Evolutionary conservation across 2,888 invertebrate species (phyloP), one percentile per base, ranked within the genome.

Genomic region (Zaprionus bogoriensis): DNA sequence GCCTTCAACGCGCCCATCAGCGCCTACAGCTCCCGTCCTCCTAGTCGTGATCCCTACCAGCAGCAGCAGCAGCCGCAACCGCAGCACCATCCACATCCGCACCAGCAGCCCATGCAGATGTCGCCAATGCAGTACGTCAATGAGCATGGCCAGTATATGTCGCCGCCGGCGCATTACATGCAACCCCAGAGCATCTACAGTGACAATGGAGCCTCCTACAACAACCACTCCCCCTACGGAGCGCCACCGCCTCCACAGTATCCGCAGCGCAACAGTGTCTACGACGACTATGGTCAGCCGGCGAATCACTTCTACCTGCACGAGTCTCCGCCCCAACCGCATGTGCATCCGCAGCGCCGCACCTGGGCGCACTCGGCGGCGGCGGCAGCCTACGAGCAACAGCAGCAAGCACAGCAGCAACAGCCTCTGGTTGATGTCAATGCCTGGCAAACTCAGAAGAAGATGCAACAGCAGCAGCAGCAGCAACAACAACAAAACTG

Each of bases 271-370:
- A 89, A 89, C 60, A 92, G 93, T 57, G 92, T 93, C 55, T 95
- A 95, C 57, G 91, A 91, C 72, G 90, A 91, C 50, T 91, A 91
- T 81, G 90, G 88, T 2, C 90, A 90, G 76, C 92, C 93, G 64
- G 66, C 65, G 20, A 92, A 93, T 74, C 94, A 95, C 90, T 96
- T 96, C 91, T 96, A 94, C 91, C 92, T 96, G 79, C 96, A 96
- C 89, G 95, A 95, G 85, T 83, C 90, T 20, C 92, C 92, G 90
- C 74, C 75, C 0, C 84, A 78, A 50, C 71, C 68, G n/a, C 82
- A 60, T 20, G 58, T 77, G n/a, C 78, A 80, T 44, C 87, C 92
- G 51, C 94, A 93, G 88, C 90, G 94, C 6, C 91, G 94, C 77
- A 95, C 94, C 1, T 95, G 95, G 95, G 94, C 94, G 30, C 93